Evolutionary conservation across 1,140 invertebrate species (phyloP).

Genomic region (Trichomalopsis sarcophagae): DNA sequence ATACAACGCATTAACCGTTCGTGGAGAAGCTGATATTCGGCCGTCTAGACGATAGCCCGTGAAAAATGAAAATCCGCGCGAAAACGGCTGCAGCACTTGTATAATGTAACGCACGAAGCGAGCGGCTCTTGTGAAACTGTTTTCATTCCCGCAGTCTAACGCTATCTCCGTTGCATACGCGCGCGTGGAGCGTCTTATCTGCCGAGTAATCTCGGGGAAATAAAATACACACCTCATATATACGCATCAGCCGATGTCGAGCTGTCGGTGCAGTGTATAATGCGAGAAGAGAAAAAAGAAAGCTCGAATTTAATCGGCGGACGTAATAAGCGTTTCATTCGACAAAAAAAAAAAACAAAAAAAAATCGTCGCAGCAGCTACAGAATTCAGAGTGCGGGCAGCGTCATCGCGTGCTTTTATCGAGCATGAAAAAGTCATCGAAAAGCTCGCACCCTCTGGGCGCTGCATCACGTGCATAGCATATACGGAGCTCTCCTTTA

Average conservation of each 20-base stretch:
- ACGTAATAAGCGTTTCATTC: conserved; percentile 24
- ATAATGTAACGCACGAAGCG: neutral
- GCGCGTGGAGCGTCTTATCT: neutral
- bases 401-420: too few species aligned
- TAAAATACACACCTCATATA: too few species aligned
- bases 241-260: neutral
- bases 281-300: conserved; percentile 23
- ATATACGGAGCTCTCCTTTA: conserved; percentile 55
- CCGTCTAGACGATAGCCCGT: too few species aligned
- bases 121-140: neutral
- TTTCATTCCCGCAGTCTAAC: neutral
- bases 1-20: too few species aligned
- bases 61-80: too few species aligned
- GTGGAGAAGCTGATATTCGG: too few species aligned
- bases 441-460: too few species aligned
- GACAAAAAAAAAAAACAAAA: too few species aligned
- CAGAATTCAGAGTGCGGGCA: too few species aligned
- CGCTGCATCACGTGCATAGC: neutral
- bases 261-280: neutral
- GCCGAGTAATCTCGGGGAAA: neutral
- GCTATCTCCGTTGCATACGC: neutral
- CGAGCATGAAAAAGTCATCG: too few species aligned
- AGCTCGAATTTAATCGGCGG: conserved; percentile 51
- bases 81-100: too few species aligned
- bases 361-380: too few species aligned